A percentile compares a stretch with the other conserved stretches of the same genome.
Evolutionary conservation across 2,113 vertebrate species (phyloP).

Genomic region (Argyrosomus japonicus): DNA sequence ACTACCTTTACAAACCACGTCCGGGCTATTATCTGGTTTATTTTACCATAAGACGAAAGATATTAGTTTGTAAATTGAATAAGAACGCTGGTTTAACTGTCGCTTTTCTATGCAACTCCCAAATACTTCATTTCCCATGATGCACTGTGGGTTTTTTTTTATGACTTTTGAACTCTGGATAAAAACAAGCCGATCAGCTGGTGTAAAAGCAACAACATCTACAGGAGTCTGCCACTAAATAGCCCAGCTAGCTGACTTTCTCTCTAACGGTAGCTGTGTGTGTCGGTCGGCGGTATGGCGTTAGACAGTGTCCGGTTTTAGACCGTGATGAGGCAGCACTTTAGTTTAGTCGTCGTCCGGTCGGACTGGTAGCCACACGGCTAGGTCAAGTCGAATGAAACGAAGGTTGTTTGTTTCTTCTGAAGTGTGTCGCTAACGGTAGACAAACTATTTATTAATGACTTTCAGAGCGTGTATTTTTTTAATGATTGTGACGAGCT

Average conservation of each 20-base stretch:
- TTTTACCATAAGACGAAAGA: neutral
- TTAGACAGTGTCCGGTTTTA: slow-evolving; percentile 9
- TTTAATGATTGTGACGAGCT: neutral
- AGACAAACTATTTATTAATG: neutral
- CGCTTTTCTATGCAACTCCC: fast-evolving
- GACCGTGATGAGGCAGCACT: slow-evolving; percentile 39
- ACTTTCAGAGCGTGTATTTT: neutral
- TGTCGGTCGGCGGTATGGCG: slow-evolving; percentile 3
- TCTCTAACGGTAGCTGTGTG: slow-evolving; percentile 12
- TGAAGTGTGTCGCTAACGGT: neutral
- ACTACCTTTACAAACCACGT: neutral
- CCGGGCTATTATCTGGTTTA: fast-evolving
- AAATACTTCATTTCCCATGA: slow-evolving; percentile 83
- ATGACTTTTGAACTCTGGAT: slow-evolving; percentile 80
- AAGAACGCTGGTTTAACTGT: neutral
- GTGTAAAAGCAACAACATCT: slow-evolving; percentile 86
- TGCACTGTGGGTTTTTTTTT: slow-evolving; percentile 40
- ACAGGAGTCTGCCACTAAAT: slow-evolving; percentile 54
- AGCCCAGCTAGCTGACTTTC: slow-evolving; percentile 48
- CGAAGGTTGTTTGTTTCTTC: slow-evolving; percentile 46
- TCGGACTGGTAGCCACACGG: slow-evolving; percentile 40
- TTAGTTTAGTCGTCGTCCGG: slow-evolving; percentile 24
- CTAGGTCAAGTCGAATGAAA: slow-evolving; percentile 53
- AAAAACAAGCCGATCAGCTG: slow-evolving; percentile 95
- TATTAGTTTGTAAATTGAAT: neutral